Evolutionary conservation across 2,888 invertebrate genomes (phyloP).

Genomic region (Choreutis nemorana): DNA sequence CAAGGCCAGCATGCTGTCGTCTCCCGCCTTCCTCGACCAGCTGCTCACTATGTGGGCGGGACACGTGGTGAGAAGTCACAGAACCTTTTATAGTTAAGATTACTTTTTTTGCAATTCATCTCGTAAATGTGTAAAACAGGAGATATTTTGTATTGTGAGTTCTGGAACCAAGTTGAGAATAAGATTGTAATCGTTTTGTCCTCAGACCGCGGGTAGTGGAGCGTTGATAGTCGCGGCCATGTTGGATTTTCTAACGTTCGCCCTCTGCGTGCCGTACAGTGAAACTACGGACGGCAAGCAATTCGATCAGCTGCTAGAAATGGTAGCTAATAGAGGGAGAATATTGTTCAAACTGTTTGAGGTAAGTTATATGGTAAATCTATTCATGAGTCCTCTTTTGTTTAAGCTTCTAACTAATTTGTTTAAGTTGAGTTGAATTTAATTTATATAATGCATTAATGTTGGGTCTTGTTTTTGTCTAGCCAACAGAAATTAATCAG

Average conservation of each 20-base stretch:
- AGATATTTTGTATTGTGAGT: no score
- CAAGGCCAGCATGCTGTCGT: constrained; percentile 93
- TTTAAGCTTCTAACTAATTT: not conserved
- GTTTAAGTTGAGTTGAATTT: not conserved
- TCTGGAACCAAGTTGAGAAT: no score
- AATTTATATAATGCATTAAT: not conserved
- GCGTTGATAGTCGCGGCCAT: constrained; percentile 96
- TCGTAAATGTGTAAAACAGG: no score
- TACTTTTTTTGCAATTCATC: constrained; percentile 1
- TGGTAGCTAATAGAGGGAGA: constrained; percentile 93
- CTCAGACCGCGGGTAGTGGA: constrained; percentile 89
- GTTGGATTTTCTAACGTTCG: constrained; percentile 97
- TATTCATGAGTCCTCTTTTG: not conserved
- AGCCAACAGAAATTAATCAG: no score
- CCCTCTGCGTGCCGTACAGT: constrained; percentile 97
- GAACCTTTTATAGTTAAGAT: no score
- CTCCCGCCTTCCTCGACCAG: constrained; percentile 90
- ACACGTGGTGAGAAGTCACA: constrained; percentile 79
- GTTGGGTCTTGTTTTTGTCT: not conserved
- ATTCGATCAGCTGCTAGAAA: constrained; percentile 90
- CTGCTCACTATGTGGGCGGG: constrained; percentile 93
- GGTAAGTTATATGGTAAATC: constrained; percentile 38
- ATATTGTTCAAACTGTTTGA: constrained; percentile 92
- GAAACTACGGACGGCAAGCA: constrained; percentile 98
- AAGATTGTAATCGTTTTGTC: no score